phyloP scores from a whole-genome alignment of 1,140 invertebrate genomes.

The Panagrolaimus sp. region DNA sequence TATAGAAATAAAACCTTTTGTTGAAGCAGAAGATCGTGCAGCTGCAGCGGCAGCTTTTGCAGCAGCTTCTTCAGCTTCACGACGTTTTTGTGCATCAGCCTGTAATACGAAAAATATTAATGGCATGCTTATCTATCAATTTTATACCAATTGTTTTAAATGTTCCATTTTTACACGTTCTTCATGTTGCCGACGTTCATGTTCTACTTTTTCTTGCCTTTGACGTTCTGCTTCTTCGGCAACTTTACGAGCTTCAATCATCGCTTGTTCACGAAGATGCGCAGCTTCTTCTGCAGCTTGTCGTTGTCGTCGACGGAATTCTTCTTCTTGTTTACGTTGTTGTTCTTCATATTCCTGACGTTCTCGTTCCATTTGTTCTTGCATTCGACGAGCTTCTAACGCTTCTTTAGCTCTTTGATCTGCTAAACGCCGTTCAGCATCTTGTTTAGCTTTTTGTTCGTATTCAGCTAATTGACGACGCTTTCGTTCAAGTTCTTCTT shows the following conservation, averaged over 20 bases:
- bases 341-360: constrained; percentile 26
- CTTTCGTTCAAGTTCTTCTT: constrained; percentile 36
- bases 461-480: constrained; percentile 34
- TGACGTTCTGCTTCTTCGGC: constrained; percentile 14
- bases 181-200: constrained; percentile 15
- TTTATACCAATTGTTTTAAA: constrained; percentile 17
- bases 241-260: constrained; percentile 5
- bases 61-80: constrained; percentile 11
- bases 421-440: constrained; percentile 28
- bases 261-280: constrained; percentile 20
- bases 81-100: constrained; percentile 23
- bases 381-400: constrained; percentile 21
- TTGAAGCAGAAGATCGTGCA: not conserved
- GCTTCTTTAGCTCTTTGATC: constrained; percentile 29
- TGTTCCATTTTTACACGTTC: constrained; percentile 12
- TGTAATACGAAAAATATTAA: not conserved
- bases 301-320: not conserved
- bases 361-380: constrained; percentile 36
- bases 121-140: not conserved
- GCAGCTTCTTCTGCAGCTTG: constrained; percentile 19
- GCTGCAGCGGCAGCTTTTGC: not conserved
- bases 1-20: no score
- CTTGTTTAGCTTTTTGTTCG: constrained; percentile 35
- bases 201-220: constrained; percentile 11
- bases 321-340: constrained; percentile 4